Evolutionary conservation across 2,113 vertebrate genomes (phyloP).

Genomic region (Phrynosoma platyrhinos): DNA sequence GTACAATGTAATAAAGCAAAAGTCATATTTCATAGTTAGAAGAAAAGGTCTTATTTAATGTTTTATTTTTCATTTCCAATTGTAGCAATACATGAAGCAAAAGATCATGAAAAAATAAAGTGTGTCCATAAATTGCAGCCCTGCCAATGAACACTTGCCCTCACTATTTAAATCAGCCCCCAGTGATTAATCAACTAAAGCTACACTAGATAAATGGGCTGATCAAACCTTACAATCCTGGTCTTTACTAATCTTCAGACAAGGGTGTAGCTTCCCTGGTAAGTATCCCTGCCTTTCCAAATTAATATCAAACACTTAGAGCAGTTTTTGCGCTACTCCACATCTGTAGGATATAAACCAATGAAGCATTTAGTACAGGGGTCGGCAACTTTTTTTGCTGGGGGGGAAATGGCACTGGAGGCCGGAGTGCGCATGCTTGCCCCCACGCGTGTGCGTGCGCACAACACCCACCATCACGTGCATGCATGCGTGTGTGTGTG

Average conservation of each 20-base stretch:
- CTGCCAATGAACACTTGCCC: neutral
- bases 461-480: no score
- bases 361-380: neutral
- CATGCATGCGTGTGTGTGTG: no score
- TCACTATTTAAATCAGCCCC: neutral
- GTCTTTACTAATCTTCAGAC: neutral
- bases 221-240: neutral
- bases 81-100: neutral
- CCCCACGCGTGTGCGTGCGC: no score
- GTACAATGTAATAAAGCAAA: neutral
- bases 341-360: neutral
- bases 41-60: neutral
- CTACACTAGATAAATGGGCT: neutral
- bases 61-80: neutral
- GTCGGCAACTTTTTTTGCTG: no score
- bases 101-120: neutral
- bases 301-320: neutral
- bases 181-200: neutral
- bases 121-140: neutral
- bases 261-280: neutral
- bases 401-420: no score
- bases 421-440: no score
- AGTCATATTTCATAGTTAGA: neutral
- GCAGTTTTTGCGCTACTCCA: fast-evolving
- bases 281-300: neutral